These are phyloP conservation scores for Myanophis thanlyinensis DNA, from an alignment of 2,113 vertebrate genomes.

Conservation along the genomic window DNA sequence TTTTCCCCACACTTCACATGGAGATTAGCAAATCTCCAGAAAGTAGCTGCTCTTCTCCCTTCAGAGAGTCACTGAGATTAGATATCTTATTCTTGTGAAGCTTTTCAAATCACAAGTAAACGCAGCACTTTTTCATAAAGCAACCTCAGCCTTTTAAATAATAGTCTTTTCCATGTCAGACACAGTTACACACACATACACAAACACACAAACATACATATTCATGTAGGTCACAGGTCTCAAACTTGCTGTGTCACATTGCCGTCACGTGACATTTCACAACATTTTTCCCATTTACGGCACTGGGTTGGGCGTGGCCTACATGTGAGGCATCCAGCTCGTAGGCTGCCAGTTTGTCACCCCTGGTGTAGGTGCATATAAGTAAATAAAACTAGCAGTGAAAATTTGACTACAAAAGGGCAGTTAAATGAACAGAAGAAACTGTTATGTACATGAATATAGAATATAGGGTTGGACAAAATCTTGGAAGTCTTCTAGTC, in stretches of 20 bases:
- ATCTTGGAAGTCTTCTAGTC: no score
- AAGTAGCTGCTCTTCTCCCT: background rate
- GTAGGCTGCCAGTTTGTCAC: no score
- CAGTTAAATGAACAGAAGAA: background rate
- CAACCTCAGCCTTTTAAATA: background rate
- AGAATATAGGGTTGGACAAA: no score
- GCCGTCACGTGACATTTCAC: no score
- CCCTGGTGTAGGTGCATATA: background rate
- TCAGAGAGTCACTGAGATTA: background rate
- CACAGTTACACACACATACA: background rate
- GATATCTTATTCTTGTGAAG: background rate
- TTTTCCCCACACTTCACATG: background rate
- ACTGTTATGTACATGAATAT: background rate
- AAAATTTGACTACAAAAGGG: background rate
- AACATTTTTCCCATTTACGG: no score
- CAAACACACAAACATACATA: background rate
- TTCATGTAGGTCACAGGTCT: no score
- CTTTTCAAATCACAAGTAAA: slow-evolving; percentile 8
- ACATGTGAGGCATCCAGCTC: no score
- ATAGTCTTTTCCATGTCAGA: background rate
- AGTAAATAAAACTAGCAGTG: background rate
- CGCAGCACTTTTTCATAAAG: background rate
- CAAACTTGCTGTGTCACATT: no score
- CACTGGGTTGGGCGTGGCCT: no score
- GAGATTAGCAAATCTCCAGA: slow-evolving; percentile 1